A percentile compares a stretch with the other conserved stretches of the same genome.
Evolutionary conservation across 2,113 vertebrate genomes (phyloP).

Genomic region (Lota lota): DNA sequence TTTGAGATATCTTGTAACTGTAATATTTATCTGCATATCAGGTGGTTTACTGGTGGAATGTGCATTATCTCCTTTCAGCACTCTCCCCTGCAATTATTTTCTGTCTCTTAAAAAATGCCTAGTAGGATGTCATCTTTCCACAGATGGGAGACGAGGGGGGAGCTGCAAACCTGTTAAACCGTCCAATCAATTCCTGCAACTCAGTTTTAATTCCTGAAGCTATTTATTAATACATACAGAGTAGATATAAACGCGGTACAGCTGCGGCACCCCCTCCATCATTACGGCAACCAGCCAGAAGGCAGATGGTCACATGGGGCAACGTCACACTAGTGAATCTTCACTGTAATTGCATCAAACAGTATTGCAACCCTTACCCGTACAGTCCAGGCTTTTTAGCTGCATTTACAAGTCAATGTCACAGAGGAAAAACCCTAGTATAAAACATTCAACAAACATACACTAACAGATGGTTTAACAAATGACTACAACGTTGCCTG

Average conservation of each 20-base stretch:
- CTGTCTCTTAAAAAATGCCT: constrained; percentile 25
- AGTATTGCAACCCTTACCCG: too few species aligned
- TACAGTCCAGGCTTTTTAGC: too few species aligned
- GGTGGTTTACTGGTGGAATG: neutral
- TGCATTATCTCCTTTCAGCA: neutral
- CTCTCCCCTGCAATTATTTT: constrained; percentile 42
- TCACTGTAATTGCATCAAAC: constrained; percentile 41
- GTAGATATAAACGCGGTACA: constrained; percentile 47
- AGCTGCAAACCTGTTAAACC: constrained; percentile 35
- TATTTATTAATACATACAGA: constrained; percentile 48
- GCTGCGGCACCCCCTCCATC: constrained; percentile 37
- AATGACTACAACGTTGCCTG: too few species aligned
- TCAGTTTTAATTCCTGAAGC: constrained; percentile 34
- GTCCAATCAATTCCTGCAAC: constrained; percentile 50
- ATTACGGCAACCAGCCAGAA: constrained; percentile 44
- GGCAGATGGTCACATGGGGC: constrained; percentile 54
- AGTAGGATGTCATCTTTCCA: constrained; percentile 33
- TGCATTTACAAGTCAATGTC: too few species aligned
- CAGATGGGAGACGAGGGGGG: constrained; percentile 39
- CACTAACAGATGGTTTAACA: too few species aligned
- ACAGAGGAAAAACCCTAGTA: too few species aligned
- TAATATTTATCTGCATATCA: too few species aligned
- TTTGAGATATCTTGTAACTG: too few species aligned
- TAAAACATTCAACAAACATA: too few species aligned
- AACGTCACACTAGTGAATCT: constrained; percentile 35